Evolutionary conservation across 1,140 invertebrate genomes (phyloP), one percentile per base, ranked within the genome.

Genomic region (Pseudobourletiella spinata): DNA sequence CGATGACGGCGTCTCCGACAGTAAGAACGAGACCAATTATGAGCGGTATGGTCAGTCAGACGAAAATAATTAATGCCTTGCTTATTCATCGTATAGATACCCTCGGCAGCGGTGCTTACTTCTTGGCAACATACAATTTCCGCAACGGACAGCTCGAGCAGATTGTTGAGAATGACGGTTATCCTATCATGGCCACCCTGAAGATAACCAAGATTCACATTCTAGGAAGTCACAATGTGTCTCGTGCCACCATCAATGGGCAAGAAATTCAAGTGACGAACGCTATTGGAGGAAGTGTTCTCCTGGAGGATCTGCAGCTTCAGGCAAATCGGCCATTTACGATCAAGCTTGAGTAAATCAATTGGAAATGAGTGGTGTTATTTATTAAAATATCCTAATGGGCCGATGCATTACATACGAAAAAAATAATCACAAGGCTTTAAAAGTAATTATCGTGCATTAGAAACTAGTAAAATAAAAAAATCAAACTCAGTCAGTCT

Each of bases 1-100:
- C 70, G 76, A 77, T 63, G 75, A 76, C 61, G 76, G 76, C 42
- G 85, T 87, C 46, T 82, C 79, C 63, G 72, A 85, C 70, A 82
- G 84, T 86, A 71, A 75, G 74, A 75, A 24, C 18, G 15, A 24
- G n/a, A 0, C 20, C n/a, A 26, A 48, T 18, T 50, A 0, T 52
- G 18, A 1, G 4, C 14, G 25, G n/a, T n/a, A n/a, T n/a, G n/a
- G n/a, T n/a, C n/a, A n/a, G n/a, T n/a, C n/a, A n/a, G n/a, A n/a
- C 24, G 3, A 24, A 15, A 14, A 22, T 43, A 30, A 30, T 30
- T 11, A 59, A 54, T 50, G 43, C 24, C 25, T 29, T 58, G 22
- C 4, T 1, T 28, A 42, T 2, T n/a, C 6, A 24, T 24, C 16
- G 29, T 61, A 29, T 18, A 63, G 64, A 63, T 30, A 50, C 46